A percentile compares a stretch with the other conserved stretches of the same genome.
Conservation (phyloP, 2,113 vertebrate species). For the Melanotaenia duboulayi region DNA sequence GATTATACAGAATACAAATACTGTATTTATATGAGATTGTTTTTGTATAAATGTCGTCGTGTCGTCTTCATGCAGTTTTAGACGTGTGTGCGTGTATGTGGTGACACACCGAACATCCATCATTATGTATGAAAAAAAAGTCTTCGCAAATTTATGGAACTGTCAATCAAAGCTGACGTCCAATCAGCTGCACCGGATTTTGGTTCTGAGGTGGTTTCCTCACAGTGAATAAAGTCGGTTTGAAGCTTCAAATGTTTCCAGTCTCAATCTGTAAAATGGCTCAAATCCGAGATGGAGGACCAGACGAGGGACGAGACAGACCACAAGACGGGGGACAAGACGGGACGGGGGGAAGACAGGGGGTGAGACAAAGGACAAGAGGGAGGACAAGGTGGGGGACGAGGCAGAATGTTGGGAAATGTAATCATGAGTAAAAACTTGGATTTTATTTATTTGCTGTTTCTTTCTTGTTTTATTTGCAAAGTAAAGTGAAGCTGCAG, state of each 20-base stretch:
- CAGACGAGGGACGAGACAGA: too few species aligned
- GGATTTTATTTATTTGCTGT: too few species aligned
- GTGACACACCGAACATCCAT: constrained; percentile 38
- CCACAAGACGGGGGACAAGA: too few species aligned
- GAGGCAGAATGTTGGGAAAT: too few species aligned
- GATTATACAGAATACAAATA: constrained; percentile 67
- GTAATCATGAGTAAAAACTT: too few species aligned
- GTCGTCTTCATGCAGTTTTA: constrained; percentile 38
- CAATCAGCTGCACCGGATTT: constrained; percentile 47
- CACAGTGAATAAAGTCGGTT: constrained; percentile 65
- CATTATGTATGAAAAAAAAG: constrained; percentile 55
- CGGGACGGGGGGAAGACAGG: too few species aligned
- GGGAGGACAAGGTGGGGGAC: too few species aligned
- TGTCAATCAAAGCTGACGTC: constrained; percentile 60
- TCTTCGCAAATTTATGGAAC: constrained; percentile 45
- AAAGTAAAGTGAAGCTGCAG: too few species aligned
- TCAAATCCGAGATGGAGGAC: too few species aligned
- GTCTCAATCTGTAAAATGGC: background rate
- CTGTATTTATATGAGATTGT: constrained; percentile 61
- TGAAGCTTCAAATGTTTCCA: too few species aligned
- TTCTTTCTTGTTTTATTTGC: too few species aligned
- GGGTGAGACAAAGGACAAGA: too few species aligned
- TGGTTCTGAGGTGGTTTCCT: constrained; percentile 43
- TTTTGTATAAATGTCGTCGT: constrained; percentile 64
- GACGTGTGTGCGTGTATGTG: constrained; percentile 39